Evolutionary conservation across 2,797 vertebrate genomes (phyloP), one percentile per base, ranked within the genome.

Genomic region (Microcaecilia unicolor): DNA sequence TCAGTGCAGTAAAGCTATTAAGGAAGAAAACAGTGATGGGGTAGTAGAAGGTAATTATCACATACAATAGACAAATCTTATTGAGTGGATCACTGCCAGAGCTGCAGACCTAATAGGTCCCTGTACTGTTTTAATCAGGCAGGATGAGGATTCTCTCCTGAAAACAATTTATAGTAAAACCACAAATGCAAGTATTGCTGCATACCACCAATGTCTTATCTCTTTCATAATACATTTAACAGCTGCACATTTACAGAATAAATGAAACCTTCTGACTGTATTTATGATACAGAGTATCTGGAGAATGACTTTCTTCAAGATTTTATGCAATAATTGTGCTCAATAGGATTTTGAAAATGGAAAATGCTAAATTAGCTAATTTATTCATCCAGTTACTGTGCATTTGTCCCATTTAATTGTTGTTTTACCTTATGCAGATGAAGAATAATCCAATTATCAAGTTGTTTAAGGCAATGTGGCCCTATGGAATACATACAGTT

Each of bases 31-130:
- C 38, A 73, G 55, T 38, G 54, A 34, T 52, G 56, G 44, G n/a
- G 58, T 38, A 22, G 31, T 48, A 52, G 64, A 64, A 52, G 50
- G 46, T 55, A 78, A 79, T 78, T 76, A 76, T 71, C 65, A 61
- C 50, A 68, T 76, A n/a, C n/a, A n/a, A n/a, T n/a, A 64, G 63
- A 51, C 48, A 69, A 76, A 76, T 59, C 74, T 76, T 67, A 44
- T 61, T 61, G 53, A 72, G 42, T 46, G 55, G 65, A 72, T 74
- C 70, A 70, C 46, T 54, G 53, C 74, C 64, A 74, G 28, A 42
- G 49, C 37, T 64, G 51, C 66, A 51, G 45, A 32, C 46, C 40
- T 69, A 75, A 72, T 76, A 74, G 51, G 58, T 61, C 47, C 74
- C 62, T 68, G 64, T 64, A 55, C 49, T 49, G 64, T 78, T 74